Base-by-base conservation (phyloP, 2,797 vertebrate species). In the Lagodon rhomboides region DNA sequence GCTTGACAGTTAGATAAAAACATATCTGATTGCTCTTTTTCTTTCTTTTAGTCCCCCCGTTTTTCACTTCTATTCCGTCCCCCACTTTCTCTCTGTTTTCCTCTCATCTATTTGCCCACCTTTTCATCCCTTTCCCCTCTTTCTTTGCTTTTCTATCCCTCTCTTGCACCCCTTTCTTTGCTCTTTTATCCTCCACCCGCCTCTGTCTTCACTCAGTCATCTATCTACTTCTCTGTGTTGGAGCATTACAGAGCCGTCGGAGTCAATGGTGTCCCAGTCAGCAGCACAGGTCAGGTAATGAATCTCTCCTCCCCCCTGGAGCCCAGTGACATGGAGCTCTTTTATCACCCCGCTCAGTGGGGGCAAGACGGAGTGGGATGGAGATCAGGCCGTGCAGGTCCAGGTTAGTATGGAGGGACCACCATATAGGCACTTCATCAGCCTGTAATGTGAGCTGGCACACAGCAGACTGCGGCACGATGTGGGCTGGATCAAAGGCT, bases 251-350 rank as follows among this genome's bases (percentile, higher is more conserved):
- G 86, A 84, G 83, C 80, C 64, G 82, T 84, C 65, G 82, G 46
- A 81, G 75, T 86, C 82, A 65, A 81, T 73, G 87, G 87, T 75
- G 81, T 88, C 83, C 79, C 87, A 91, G 87, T 90, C 77, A 10
- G 16, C 50, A 79, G 73, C 80, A 68, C 68, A 60, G 83, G 75
- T 89, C 89, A 84, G 84, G 80, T 90, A 87, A 92, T 90, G 86
- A 87, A 85, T 93, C 82, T 80, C 9, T 60, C 0, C 80, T 78
- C 79, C 63, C 68, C 20, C 0, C 18, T 76, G 80, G 85, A 91
- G 90, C 83, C 75, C 68, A 50, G 64, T 85, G 82, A 78, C 70
- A 20, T 34, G 25, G 44, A 79, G 90, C 76, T 86, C 79, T 71
- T 92, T 85, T 0, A 38, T 87, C 89, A 89, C 79, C 58, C 64